Evolutionary conservation across 2,888 invertebrate species (phyloP), one percentile per base, ranked within the genome.

Genomic region (Eupeodes latifasciatus): DNA sequence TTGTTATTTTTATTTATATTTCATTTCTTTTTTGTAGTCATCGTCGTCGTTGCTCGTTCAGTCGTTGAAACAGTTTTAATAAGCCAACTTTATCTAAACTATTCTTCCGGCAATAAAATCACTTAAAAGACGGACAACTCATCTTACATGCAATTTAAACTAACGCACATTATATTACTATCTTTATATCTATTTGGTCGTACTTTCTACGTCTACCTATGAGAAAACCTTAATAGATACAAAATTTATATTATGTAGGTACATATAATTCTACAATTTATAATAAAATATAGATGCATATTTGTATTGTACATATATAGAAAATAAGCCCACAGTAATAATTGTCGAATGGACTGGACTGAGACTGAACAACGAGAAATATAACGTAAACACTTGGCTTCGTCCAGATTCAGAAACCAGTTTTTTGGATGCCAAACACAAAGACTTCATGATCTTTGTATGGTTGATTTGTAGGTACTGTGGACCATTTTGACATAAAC

Each of bases 341-440:
- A 71, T 40, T 55, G 69, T 19, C 69, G 47, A 67, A 74, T 78
- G 74, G 77, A 66, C 55, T 47, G 34, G 59, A 72, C 47, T 34
- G 59, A 19, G 14, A 27, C 27, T 27, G 27, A 27, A 27, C 27
- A 27, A 3, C 27, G 27, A 27, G 27, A 27, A 27, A 40, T 7
- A 40, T 40, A 71, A 57, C 5, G 19, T 55, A 44, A 57, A 57
- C 67, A 64, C 78, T 75, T 74, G 75, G 69, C 82, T 81, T 74
- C 71, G 49, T 74, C 34, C 40, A 40, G 40, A 40, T 40, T 40
- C 40, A 40, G 75, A 62, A 86, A 86, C 86, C 86, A 83, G 86
- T 87, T 87, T 79, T 79, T 79, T 79, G 76, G 61, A 64, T 79
- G 76, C 59, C 67, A 74, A 78, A 72, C 53, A 82, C 82, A 86